Percentiles rank a stretch among this genome's conserved stretches.
These are phyloP conservation scores for Grapholita molesta DNA, from an alignment of 1,140 invertebrate species.

Conservation along the genomic window DNA sequence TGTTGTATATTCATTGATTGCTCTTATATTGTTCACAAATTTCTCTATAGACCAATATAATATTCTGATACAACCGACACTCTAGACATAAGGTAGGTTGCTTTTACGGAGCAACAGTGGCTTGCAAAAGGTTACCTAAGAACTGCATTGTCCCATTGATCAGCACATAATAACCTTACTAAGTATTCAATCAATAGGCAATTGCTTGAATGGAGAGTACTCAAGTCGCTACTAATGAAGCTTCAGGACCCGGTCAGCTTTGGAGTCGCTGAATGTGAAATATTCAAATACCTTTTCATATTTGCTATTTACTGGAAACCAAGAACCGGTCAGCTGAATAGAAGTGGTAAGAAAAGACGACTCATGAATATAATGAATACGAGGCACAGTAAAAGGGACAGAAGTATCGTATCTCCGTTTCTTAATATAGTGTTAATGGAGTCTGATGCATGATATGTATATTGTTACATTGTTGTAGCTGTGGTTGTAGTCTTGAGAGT, in stretches of 20 bases:
- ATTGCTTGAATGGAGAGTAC: not conserved
- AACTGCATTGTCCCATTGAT: too few species aligned
- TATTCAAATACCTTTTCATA: not conserved
- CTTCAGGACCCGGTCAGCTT: not conserved
- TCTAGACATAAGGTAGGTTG: too few species aligned
- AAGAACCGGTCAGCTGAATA: not conserved
- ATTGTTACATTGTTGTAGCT: too few species aligned
- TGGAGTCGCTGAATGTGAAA: not conserved
- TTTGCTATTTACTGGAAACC: not conserved
- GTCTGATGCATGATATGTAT: too few species aligned
- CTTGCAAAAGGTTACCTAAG: too few species aligned
- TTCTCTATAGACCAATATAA: too few species aligned
- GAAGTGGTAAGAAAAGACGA: not conserved
- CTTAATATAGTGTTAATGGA: not conserved
- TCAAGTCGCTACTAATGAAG: not conserved
- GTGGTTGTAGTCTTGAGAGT: too few species aligned
- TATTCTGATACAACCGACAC: too few species aligned
- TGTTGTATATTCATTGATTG: too few species aligned
- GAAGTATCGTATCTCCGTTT: not conserved
- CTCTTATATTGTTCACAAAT: too few species aligned
- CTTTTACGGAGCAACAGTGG: too few species aligned
- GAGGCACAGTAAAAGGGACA: not conserved
- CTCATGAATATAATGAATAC: not conserved
- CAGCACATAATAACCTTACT: not conserved
- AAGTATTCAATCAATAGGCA: not conserved